Base-by-base conservation (phyloP, 2,888 invertebrate genomes). In the Sarcophaga caerulescens region DNA sequence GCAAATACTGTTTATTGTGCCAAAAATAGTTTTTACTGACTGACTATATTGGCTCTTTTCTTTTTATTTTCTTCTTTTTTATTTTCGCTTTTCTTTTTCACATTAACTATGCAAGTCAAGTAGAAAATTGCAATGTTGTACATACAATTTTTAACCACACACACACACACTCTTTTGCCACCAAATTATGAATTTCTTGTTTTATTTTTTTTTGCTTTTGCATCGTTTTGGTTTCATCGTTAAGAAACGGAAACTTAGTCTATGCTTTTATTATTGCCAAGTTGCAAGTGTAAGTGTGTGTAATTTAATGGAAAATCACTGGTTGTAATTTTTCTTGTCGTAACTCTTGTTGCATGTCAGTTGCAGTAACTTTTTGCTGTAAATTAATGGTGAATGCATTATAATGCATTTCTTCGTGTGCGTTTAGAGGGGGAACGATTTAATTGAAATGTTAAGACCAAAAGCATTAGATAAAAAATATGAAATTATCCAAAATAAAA, bases 241-340 rank as follows among this genome's bases (percentile, higher is more conserved):
- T 14, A 52, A 52, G 52, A 52, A 52, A 52, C 12, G 52, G 17
- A 52, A 52, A 12, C 17, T 14, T 14, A 52, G 17, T 52, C 52
- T 52, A 17, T 52, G 52, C 52, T 52, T 12, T 5, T 14, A 17
- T 52, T 52, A 52, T 52, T 14, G 17, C 52, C 47, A 14, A 52
- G 14, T 52, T 52, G 17, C 2, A 35, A 10, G 10, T 35, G 35
- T 10, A 17, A 17, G 8, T 78, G 75, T 84, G 84, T 84, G 86
- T 84, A 86, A 86, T 86, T 84, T 78, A 84, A 79, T 81, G 86
- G 84, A 86, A 86, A 86, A 81, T 84, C 84, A 81, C 70, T 71
- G 71, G 59, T 68, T 80, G 73, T 77, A 77, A 81, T 78, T 77
- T 77, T 85, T 76, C 80, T 76, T 75, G 25, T 83, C 73, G 69